phyloP scores from a whole-genome alignment of 2,888 invertebrate genomes.

The Belgica antarctica region DNA sequence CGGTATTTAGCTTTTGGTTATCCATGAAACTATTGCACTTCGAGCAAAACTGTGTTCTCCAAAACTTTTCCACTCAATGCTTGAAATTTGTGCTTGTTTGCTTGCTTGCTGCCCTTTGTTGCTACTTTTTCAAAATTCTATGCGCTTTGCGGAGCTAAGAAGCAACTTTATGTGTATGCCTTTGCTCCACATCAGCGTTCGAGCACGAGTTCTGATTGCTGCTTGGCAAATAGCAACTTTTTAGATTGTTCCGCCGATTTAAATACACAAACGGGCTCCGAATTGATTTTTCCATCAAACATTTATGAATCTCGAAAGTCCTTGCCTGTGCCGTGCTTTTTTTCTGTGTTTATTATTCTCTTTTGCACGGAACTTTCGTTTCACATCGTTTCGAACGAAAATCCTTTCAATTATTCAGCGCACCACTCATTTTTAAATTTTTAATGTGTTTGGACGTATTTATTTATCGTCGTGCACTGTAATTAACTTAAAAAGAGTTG shows the following conservation, averaged over 20 bases:
- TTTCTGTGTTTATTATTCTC: not conserved
- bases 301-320: conserved; percentile 4
- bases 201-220: not conserved
- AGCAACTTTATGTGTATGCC: not conserved
- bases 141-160: not conserved
- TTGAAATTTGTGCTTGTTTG: not conserved
- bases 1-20: conserved; percentile 34
- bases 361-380: conserved; percentile 20
- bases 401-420: conserved; percentile 20
- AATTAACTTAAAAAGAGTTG: conserved; percentile 31
- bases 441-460: conserved; percentile 26
- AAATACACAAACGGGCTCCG: not conserved
- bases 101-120: no score
- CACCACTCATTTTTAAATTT: conserved; percentile 28
- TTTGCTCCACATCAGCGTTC: not conserved
- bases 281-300: conserved; percentile 32
- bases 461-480: conserved; percentile 16
- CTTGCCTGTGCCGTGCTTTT: not conserved
- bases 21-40: conserved; percentile 28
- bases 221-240: conserved; percentile 18
- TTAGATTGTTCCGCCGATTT: conserved; percentile 21
- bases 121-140: not conserved
- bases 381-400: no score
- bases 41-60: conserved; percentile 13
- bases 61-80: conserved; percentile 1